Evolutionary conservation across 2,797 vertebrate species (phyloP), one percentile per base, ranked within the genome.

Genomic region (Tinamus major): DNA sequence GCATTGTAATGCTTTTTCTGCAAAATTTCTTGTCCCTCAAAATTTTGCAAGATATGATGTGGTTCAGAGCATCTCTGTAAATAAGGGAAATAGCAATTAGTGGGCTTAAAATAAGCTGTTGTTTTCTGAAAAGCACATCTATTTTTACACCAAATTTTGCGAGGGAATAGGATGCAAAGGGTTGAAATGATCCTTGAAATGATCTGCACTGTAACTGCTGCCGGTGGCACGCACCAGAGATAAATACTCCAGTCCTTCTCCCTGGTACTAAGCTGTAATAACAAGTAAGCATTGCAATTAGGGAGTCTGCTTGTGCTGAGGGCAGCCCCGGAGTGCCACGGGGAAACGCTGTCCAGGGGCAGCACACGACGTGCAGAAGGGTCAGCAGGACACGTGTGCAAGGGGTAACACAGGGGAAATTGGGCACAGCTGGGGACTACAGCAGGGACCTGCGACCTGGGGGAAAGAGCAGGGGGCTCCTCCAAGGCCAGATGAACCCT

Each of bases 341-440:
- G 15, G 24, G 44, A 48, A 89, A 61, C 13, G 20, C 29, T 83
- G 53, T 68, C 37, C 68, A 55, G 44, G 35, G 31, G 69, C 85
- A 53, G 33, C 20, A 37, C 3, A 1, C 16, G 5, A 16, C 31
- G 16, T 62, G 44, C 6, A 67, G 37, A 63, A 49, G 46, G 58
- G 56, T 31, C 72, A 31, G 37, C 62, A 80, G 51, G 37, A 7
- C 14, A 14, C 2, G 0, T 21, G 10, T 24, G 31, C 15, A 35
- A n/a, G 83, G 7, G 6, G 26, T 41, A 72, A 72, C 24, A 46
- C 44, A 29, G 65, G 2, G 6, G 61, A 41, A 90, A 53, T 4
- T 75, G 80, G 89, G 84, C 92, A 71, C 68, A 94, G 87, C 51
- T 86, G 79, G 91, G 87, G 94, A 76, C 84, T 90, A 58, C 31